Percentiles rank a stretch among this genome's conserved stretches.
Conservation (phyloP, 2,888 invertebrate genomes). For the Marronus borbonicus region DNA sequence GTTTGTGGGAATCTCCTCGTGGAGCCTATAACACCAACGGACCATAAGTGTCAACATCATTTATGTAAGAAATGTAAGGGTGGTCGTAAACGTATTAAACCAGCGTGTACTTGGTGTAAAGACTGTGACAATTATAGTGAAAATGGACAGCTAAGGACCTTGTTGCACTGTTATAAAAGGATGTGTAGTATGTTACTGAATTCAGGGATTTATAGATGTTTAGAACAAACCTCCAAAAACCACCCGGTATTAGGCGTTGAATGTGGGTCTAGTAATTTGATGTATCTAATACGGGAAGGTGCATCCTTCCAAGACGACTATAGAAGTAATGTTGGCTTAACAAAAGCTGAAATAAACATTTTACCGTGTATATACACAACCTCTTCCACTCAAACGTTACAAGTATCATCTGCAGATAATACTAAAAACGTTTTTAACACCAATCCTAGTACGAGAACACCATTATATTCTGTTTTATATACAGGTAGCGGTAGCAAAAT, state of each 20-base stretch:
- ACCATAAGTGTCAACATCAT: constrained; percentile 89
- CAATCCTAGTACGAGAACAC: constrained; percentile 73
- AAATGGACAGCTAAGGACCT: constrained; percentile 85
- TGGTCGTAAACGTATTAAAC: constrained; percentile 87
- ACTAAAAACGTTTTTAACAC: constrained; percentile 60
- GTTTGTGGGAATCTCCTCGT: constrained; percentile 89
- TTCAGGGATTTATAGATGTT: constrained; percentile 79
- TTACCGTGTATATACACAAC: constrained; percentile 82
- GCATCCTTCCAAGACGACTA: constrained; percentile 84
- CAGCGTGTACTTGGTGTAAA: constrained; percentile 89
- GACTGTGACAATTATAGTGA: constrained; percentile 87
- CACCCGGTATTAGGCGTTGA: constrained; percentile 72
- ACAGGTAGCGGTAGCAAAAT: constrained; percentile 88
- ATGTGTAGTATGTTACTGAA: constrained; percentile 88
- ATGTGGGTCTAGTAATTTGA: constrained; percentile 75
- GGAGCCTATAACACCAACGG: constrained; percentile 86
- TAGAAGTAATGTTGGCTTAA: constrained; percentile 80
- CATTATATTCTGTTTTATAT: constrained; percentile 85
- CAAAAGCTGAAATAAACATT: constrained; percentile 83
- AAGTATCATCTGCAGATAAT: constrained; percentile 54
- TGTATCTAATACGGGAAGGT: constrained; percentile 86
- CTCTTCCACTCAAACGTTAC: constrained; percentile 74
- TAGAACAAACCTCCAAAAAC: constrained; percentile 73
- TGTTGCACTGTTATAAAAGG: constrained; percentile 91
- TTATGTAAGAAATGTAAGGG: constrained; percentile 89